Conservation (phyloP, 2,888 invertebrate species). For the Heliconius sara region DNA sequence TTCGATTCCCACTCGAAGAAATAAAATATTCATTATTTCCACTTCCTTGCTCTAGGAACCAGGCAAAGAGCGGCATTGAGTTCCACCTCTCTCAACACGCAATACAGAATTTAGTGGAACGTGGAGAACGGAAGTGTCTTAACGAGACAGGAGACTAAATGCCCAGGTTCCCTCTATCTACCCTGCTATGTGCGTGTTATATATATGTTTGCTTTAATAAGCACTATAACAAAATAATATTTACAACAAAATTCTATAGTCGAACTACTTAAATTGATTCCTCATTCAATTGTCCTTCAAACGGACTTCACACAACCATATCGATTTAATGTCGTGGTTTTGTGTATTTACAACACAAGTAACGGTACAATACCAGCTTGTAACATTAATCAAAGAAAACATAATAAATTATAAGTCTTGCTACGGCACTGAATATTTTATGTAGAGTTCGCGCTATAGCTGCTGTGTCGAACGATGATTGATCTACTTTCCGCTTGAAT, state of each 20-base stretch:
- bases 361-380: conserved; percentile 18
- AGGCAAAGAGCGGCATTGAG: too few relatives aligned
- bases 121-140: too few relatives aligned
- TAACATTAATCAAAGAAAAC: conserved; percentile 35
- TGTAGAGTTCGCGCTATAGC: conserved; percentile 25
- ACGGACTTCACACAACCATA: conserved; percentile 10
- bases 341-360: conserved; percentile 28
- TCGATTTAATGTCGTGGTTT: conserved; percentile 32
- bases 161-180: too few relatives aligned
- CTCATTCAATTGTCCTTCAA: conserved; percentile 19
- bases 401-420: conserved; percentile 34
- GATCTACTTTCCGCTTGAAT: conserved; percentile 1
- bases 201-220: too few relatives aligned
- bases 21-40: too few relatives aligned
- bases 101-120: too few relatives aligned
- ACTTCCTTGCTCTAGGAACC: too few relatives aligned
- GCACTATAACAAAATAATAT: neutral
- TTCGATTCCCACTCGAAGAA: too few relatives aligned
- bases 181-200: too few relatives aligned
- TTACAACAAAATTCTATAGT: neutral
- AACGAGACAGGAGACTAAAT: too few relatives aligned
- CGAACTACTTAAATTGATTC: neutral
- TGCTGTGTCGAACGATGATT: conserved; percentile 21
- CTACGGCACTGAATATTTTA: conserved; percentile 30
- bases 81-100: too few relatives aligned